Percentiles rank a stretch among this genome's conserved stretches.
Evolutionary conservation across 2,113 vertebrate genomes (phyloP).

Genomic region (Nyctibius bracteatus): DNA sequence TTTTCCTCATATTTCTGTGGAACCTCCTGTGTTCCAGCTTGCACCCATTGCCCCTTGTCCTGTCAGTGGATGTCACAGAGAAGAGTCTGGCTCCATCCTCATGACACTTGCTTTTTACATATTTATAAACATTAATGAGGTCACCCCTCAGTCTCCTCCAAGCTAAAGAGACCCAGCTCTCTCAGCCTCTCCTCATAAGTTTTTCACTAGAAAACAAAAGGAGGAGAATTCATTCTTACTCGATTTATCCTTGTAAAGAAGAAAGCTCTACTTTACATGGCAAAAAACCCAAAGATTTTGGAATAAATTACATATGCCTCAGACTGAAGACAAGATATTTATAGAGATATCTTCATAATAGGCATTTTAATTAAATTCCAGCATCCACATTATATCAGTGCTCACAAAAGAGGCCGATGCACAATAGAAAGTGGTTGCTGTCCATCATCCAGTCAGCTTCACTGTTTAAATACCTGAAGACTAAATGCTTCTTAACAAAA

Average conservation of each 20-base stretch:
- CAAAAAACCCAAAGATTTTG: neutral
- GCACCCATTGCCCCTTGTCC: no score
- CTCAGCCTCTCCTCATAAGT: no score
- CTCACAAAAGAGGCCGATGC: neutral
- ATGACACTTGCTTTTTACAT: no score
- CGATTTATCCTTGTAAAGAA: neutral
- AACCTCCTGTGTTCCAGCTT: no score
- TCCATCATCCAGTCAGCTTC: neutral
- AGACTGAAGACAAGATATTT: neutral
- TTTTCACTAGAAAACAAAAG: neutral
- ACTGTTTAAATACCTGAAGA: neutral
- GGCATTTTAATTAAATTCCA: slow-evolving; percentile 4
- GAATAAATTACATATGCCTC: neutral
- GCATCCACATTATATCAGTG: neutral
- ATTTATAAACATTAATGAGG: no score
- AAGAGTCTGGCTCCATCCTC: no score
- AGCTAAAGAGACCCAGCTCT: no score
- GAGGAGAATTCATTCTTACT: neutral
- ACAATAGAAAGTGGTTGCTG: neutral
- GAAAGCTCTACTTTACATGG: neutral
- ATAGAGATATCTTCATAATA: neutral
- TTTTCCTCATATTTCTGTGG: no score
- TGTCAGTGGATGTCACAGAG: no score
- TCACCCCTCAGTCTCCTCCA: no score
- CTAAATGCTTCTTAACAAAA: neutral